Base-by-base conservation (phyloP, 2,888 invertebrate species). In the Melanargia galathea region DNA sequence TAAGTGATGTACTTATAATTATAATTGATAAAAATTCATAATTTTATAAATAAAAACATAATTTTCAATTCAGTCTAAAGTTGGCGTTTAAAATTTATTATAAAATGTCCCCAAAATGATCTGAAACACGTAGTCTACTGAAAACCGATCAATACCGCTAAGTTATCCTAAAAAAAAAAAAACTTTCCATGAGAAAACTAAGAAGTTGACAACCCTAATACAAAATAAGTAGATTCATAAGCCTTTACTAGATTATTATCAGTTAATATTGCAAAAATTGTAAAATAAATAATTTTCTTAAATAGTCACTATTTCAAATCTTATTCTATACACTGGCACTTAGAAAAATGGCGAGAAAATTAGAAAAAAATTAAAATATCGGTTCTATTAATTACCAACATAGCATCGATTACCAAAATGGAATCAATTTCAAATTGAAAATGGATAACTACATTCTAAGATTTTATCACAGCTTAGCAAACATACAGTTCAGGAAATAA, bases 201-300 rank as follows among this genome's bases (percentile, higher is more conserved):
- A 2, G 33, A 33, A 30, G 33, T 33, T 51, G 33, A 33, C 51
- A 51, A 33, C 51, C 51, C 33, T 33, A 51, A 51, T 20, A 52
- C 13, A 72, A 70, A 71, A 73, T 69, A 73, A 74, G 69, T 72
- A 72, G 64, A 57, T 65, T 69, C 66, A 65, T 63, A 64, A 63
- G 66, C 59, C 73, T 67, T 65, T 56, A 60, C 67, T 70, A 52
- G 18, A 35, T 66, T 69, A n/a, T n/a, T n/a, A n/a, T n/a, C n/a
- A n/a, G n/a, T n/a, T n/a, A 65, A 75, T 54, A 46, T 60, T 60
- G 66, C 43, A 62, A 66, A 73, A 64, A 33, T 71, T 73, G 74
- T 72, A 74, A 74, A 82, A 81, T 81, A 82, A 81, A 81, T 81
- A 80, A 75, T 75, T 72, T 68, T 71, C 73, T 74, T 77, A 73